These are phyloP conservation scores for Balearica regulorum DNA, from an alignment of 2,797 vertebrate genomes.

Conservation along the genomic window DNA sequence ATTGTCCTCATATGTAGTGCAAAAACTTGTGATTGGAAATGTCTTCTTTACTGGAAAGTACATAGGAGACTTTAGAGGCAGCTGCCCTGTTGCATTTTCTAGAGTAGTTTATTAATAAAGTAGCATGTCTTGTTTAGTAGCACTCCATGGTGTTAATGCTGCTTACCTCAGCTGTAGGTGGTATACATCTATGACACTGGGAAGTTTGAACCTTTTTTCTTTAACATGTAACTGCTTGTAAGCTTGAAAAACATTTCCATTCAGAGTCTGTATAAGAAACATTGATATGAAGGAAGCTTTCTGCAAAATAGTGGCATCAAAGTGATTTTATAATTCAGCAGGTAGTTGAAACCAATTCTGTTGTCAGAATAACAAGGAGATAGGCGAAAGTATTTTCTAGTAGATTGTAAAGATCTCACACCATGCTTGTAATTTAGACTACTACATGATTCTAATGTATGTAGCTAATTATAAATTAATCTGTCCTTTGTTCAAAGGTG, in stretches of 20 bases:
- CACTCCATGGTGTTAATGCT: neutral
- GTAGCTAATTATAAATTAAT: neutral
- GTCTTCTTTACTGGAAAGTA: neutral
- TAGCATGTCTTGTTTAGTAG: neutral
- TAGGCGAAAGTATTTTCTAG: neutral
- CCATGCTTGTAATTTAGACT: neutral
- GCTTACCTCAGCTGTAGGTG: neutral
- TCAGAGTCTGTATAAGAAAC: neutral
- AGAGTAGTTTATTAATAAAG: neutral
- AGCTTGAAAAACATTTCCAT: neutral
- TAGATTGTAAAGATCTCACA: neutral
- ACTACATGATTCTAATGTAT: neutral
- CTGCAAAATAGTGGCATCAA: neutral
- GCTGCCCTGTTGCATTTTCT: neutral
- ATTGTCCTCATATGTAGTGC: neutral
- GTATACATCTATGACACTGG: neutral
- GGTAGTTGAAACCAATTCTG: neutral
- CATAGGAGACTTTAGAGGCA: neutral
- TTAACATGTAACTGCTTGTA: neutral
- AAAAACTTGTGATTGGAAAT: neutral
- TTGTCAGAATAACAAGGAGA: neutral
- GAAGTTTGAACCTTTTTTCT: neutral
- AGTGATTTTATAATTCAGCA: neutral
- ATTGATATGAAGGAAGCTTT: neutral
- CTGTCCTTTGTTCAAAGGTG: neutral